These are phyloP conservation scores for Chaetura pelagica DNA, from an alignment of 2,113 vertebrate genomes.

Conservation along the genomic window DNA sequence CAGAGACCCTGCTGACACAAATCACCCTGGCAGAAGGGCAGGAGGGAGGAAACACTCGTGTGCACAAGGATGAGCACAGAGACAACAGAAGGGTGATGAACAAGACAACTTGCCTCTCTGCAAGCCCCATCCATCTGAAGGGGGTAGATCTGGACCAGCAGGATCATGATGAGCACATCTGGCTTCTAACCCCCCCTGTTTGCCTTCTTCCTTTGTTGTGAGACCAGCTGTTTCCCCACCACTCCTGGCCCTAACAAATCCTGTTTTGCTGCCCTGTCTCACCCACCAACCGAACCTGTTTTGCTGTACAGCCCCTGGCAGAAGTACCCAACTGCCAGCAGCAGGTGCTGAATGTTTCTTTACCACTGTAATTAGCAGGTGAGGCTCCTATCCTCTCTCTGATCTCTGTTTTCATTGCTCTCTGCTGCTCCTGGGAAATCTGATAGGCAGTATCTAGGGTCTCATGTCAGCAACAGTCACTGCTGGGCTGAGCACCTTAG, in stretches of 20 bases:
- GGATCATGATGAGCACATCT: not conserved
- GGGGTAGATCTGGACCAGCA: not conserved
- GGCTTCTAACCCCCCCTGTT: not conserved
- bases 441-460: conserved; percentile 32
- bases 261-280: not conserved
- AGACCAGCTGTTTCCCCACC: not conserved
- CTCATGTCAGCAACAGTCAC: conserved; percentile 17
- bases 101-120: not conserved
- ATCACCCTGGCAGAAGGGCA: not conserved
- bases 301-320: not conserved
- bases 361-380: conserved; percentile 26
- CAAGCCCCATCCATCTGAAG: not conserved
- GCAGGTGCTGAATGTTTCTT: conserved; percentile 30
- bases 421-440: conserved; percentile 33
- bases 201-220: not conserved
- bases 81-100: not conserved
- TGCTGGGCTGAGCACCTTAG: conserved; percentile 26
- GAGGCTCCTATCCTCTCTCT: not conserved
- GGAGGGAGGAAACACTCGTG: not conserved
- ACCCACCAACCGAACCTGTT: not conserved
- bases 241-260: not conserved
- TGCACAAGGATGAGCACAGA: not conserved
- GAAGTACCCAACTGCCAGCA: not conserved
- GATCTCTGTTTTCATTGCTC: conserved; percentile 48
- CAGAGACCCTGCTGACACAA: conserved; percentile 56